A percentile compares a stretch with the other conserved stretches of the same genome.
Conservation (phyloP, 2,888 invertebrate species). For the Ramazzottius varieornatus region DNA sequence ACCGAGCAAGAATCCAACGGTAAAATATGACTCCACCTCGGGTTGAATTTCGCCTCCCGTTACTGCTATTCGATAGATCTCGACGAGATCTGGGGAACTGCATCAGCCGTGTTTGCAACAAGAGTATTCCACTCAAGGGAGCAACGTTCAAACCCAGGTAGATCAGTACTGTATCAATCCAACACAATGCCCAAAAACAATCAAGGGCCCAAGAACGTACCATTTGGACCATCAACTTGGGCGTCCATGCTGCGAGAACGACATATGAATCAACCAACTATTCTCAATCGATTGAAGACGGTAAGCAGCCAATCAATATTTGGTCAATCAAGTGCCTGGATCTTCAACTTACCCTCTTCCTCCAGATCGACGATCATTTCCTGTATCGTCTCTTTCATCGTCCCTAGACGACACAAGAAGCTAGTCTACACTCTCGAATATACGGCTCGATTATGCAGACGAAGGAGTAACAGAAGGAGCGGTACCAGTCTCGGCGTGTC, state of each 20-base stretch:
- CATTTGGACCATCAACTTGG: not conserved
- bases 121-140: no score
- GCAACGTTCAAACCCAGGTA: no score
- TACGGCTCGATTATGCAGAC: no score
- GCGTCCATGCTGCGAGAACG: not conserved
- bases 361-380: not conserved
- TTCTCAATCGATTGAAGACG: no score
- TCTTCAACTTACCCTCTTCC: not conserved
- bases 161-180: no score
- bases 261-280: not conserved
- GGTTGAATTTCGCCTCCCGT: conserved; percentile 16
- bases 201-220: not conserved
- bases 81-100: no score
- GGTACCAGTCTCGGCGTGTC: not conserved
- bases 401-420: not conserved
- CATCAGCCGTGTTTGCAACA: no score
- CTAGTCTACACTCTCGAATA: no score
- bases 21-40: no score
- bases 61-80: not conserved
- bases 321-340: not conserved
- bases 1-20: conserved; percentile 13
- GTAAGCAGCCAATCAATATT: not conserved
- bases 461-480: not conserved
- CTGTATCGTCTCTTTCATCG: not conserved
- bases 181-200: no score